Base-by-base conservation (phyloP, 2,797 vertebrate genomes). In the Synaphobranchus kaupii region DNA sequence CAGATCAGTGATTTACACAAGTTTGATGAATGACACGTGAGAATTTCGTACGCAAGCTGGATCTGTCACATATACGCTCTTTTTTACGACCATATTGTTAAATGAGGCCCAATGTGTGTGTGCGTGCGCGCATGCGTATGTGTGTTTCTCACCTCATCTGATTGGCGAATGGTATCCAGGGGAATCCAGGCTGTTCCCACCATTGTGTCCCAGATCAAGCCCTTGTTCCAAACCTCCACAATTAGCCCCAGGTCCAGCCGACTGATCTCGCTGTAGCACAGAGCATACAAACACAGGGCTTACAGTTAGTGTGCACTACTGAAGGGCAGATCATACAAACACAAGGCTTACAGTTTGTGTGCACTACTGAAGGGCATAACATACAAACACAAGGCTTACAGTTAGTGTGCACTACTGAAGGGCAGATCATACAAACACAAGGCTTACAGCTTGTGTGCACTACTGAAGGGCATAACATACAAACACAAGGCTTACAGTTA, bases 221-320 rank as follows among this genome's bases (percentile, higher is more conserved):
- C 99, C 95, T 99, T 99, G 92, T 99, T 99, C 98, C 98, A 99
- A n/a, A 99, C 96, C 93, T 99, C 99, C 94, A 99, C 98, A 89
- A 98, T 97, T 84, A 99, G 95, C 73, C 98, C 97, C 9, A 98
- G 96, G 88, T 99, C 97, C 94, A 98, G 95, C 0, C 97, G 97
- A 90, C 92, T 98, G 94, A 99, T 98, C 95, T 99, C 99, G 90
- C 99, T 99, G 94, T 3, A 92, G 90, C 88, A 87, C 31, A 86
- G 80, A 91, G 52, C 60, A 34, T 22, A 83, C 17, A 76, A 58
- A 83, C 73, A 54, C 56, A 86, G 44, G 82, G 20, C 22, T 34
- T 22, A 50, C 47, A 10, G 22, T 81, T 15, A 76, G 17, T 39
- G 17, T 17, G 15, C 31, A 39, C 71, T 76, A 76, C 34, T 28